Evolutionary conservation across 64 coral and sea anemone genomes (phyloP), one percentile per base, ranked within the genome.

Genomic region (Montipora cactus): DNA sequence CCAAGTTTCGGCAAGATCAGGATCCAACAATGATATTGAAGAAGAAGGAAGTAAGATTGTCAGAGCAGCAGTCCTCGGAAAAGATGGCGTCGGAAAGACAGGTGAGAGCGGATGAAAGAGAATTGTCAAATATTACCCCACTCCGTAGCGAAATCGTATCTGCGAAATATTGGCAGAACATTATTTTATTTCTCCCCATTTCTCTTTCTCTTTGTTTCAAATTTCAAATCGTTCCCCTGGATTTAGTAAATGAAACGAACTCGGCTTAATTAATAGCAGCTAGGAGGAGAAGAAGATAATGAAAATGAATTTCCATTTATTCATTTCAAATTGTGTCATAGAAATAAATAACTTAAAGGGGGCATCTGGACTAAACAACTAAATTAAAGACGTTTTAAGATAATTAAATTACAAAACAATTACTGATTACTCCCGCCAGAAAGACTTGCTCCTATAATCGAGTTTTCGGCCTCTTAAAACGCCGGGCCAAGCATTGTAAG

Each of bases 51-150:
- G 46, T 7, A 86, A 71, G n/a, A 80, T 88, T 21, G 74, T 93
- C 19, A 58, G 92, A 68, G 92, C 87, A 4, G 92, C 87, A 44
- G 50, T 93, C 15, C 37, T 93, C 25, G 92, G 92, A 7, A 87
- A 88, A 75, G 92, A 93, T 93, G 92, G 92, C 5, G 92, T 93
- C 3, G 92, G 92, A 19, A 93, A 93, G 70, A 88, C 92, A 79
- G 92, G 92, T 93, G 77, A 87, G 85, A 49, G 53, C 6, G 53
- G 11, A 57, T 8, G 11, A 6, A 57, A 57, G 53, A 57, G 11
- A 57, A 57, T 6, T 11, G 6, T 57, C 37, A 37, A 37, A 37
- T 37, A 37, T 37, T 37, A 2, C 37, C 37, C 37, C 37, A 37
- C 28, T 37, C 1, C 28, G 28, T 37, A 37, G 28, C 28, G 28